Evolutionary conservation across 2,113 vertebrate genomes (phyloP).

Genomic region (Gopherus evgoodei): DNA sequence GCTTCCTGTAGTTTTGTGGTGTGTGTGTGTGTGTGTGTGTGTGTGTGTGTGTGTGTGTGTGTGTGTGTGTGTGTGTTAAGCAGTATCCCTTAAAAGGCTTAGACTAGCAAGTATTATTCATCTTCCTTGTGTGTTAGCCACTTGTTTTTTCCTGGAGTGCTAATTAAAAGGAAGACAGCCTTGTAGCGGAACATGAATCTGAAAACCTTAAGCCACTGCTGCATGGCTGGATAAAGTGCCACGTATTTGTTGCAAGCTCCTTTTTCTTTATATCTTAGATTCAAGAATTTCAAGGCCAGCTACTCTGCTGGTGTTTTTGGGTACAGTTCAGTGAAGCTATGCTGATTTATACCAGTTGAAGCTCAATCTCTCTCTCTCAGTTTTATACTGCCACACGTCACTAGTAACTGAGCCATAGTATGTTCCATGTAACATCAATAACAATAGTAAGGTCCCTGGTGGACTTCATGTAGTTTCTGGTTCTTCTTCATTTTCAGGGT

Average conservation of each 20-base stretch:
- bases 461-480: not conserved
- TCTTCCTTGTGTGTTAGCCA: not conserved
- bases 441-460: not conserved
- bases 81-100: not conserved
- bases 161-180: not conserved
- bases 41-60: fast-evolving
- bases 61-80: too few species aligned
- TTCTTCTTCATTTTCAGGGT: not conserved
- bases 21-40: fast-evolving
- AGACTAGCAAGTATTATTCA: not conserved
- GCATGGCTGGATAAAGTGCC: not conserved
- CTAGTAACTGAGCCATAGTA: not conserved
- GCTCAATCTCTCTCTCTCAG: not conserved
- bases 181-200: not conserved
- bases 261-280: not conserved
- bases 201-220: not conserved
- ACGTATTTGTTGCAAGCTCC: not conserved
- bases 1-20: not conserved
- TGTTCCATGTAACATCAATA: not conserved
- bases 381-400: not conserved
- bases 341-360: not conserved
- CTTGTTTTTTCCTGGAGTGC: not conserved
- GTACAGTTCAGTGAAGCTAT: not conserved
- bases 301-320: not conserved
- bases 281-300: fast-evolving